phyloP scores from a whole-genome alignment of 2,888 invertebrate genomes.

The Zaprionus lineosus region DNA sequence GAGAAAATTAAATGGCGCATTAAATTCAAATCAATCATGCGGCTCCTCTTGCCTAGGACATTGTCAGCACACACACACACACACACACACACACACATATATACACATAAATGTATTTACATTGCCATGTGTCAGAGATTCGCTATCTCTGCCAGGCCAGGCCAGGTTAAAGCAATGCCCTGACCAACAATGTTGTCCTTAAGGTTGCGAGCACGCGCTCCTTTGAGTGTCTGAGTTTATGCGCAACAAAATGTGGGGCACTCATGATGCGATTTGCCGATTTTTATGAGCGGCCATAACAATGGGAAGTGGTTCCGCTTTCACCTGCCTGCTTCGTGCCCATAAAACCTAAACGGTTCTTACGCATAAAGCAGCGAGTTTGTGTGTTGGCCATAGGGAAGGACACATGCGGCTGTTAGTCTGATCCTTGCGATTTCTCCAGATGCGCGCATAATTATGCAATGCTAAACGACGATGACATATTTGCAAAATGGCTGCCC shows the following conservation, averaged over 20 bases:
- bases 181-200: constrained; percentile 39
- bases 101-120: too few species aligned
- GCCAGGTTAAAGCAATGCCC: too few species aligned
- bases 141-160: too few species aligned
- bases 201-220: too few species aligned
- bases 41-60: constrained; percentile 31
- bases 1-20: constrained; percentile 45
- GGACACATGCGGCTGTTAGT: constrained; percentile 12
- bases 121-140: too few species aligned
- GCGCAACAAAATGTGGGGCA: constrained; percentile 47
- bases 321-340: constrained; percentile 25
- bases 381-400: constrained; percentile 18
- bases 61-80: too few species aligned
- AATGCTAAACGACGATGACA: constrained; percentile 26
- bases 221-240: constrained; percentile 21
- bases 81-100: too few species aligned
- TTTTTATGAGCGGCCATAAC: constrained; percentile 62
- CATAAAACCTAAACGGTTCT: constrained; percentile 47
- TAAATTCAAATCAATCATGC: constrained; percentile 72
- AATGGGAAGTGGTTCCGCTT: constrained; percentile 36
- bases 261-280: constrained; percentile 56
- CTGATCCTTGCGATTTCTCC: constrained; percentile 36
- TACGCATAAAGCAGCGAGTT: constrained; percentile 55
- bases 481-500: constrained; percentile 26
- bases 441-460: constrained; percentile 69